These are phyloP conservation scores for Hydropotes inermis DNA, from an alignment of 2,113 vertebrate species.

Conservation along the genomic window DNA sequence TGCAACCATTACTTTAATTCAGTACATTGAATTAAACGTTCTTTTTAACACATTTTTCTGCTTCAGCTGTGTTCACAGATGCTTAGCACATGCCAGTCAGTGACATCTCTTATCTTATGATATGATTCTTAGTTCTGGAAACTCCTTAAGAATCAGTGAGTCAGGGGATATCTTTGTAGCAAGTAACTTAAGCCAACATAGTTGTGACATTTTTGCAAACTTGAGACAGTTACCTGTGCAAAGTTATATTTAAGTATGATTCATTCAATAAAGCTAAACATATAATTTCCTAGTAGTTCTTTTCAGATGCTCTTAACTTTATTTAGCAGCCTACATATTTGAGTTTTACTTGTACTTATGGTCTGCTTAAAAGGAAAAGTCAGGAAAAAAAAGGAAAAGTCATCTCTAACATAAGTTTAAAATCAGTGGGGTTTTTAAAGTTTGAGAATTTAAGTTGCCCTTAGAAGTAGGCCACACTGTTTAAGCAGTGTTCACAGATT, in stretches of 20 bases:
- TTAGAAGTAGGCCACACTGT: neutral
- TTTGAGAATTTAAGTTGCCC: neutral
- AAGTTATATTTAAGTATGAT: neutral
- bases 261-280: neutral
- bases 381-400: neutral
- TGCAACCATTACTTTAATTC: neutral
- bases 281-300: neutral
- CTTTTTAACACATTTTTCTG: neutral
- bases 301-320: conserved; percentile 7
- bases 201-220: neutral
- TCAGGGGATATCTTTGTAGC: neutral
- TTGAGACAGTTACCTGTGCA: neutral
- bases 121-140: conserved; percentile 7
- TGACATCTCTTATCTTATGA: neutral
- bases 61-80: neutral
- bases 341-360: neutral
- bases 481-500: neutral
- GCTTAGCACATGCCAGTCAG: neutral
- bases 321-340: neutral
- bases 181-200: neutral
- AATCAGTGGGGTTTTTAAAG: neutral
- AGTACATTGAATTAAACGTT: neutral
- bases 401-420: neutral
- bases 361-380: neutral
- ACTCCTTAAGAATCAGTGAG: neutral